A percentile compares a stretch with the other conserved stretches of the same genome.
phyloP scores from a whole-genome alignment of 1,140 invertebrate species.

The Ceratitis capitata region DNA sequence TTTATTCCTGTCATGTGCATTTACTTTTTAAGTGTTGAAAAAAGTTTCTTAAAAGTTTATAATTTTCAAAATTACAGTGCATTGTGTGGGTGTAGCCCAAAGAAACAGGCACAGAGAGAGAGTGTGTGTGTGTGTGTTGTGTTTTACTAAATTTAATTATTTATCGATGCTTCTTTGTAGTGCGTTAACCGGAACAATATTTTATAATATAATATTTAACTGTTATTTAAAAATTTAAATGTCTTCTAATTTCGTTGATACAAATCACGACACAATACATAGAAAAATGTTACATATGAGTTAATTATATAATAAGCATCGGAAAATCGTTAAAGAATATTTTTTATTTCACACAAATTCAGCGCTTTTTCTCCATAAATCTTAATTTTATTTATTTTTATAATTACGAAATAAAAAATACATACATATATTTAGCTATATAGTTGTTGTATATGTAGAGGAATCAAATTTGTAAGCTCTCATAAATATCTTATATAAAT shows the following conservation, averaged over 20 bases:
- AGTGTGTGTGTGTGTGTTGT: neutral
- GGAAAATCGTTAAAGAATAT: neutral
- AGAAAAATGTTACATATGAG: neutral
- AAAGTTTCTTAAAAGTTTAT: neutral
- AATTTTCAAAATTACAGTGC: neutral
- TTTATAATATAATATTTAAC: neutral
- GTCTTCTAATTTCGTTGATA: slow-evolving; percentile 27
- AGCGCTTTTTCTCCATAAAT: neutral
- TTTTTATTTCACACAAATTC: neutral
- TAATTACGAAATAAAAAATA: neutral
- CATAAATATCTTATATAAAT: neutral
- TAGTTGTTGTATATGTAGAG: neutral
- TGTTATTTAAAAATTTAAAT: neutral
- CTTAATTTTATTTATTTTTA: neutral
- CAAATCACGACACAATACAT: neutral
- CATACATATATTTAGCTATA: too few relatives aligned
- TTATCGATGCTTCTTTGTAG: neutral
- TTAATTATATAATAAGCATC: neutral
- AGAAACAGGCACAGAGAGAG: too few relatives aligned
- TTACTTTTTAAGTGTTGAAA: neutral
- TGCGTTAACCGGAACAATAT: neutral
- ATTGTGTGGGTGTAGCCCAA: too few relatives aligned
- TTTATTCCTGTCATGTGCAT: neutral
- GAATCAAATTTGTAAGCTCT: neutral
- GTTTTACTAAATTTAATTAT: neutral